A percentile compares a stretch with the other conserved stretches of the same genome.
Conservation (phyloP, 2,113 vertebrate genomes). For the Xiphias gladius region DNA sequence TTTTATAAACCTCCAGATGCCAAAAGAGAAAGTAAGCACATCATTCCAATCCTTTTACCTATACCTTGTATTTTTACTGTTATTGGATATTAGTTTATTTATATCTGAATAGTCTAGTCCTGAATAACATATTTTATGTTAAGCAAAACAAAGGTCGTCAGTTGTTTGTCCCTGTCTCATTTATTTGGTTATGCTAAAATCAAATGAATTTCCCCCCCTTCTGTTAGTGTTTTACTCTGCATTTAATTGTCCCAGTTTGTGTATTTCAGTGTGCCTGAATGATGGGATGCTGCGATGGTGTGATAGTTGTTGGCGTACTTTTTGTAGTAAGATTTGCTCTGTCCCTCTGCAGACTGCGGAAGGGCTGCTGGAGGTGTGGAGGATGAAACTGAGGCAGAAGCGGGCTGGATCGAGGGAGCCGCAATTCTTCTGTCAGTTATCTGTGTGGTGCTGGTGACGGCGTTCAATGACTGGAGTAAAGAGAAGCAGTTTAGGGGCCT, state of each 20-base stretch:
- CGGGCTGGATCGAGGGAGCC: conserved; percentile 98
- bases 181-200: background rate
- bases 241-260: background rate
- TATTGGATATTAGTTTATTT: background rate
- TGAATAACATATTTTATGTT: too few species aligned
- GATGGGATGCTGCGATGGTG: background rate
- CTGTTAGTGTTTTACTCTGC: background rate
- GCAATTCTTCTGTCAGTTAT: conserved; percentile 97
- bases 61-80: background rate
- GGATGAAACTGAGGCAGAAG: conserved; percentile 94
- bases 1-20: conserved; percentile 97
- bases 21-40: conserved; percentile 88
- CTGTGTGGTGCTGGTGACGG: conserved; percentile 98
- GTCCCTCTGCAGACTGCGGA: conserved; percentile 89
- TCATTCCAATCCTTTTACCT: conserved; percentile 11
- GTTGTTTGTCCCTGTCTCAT: background rate
- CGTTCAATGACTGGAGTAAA: conserved; percentile 99
- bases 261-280: background rate
- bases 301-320: background rate
- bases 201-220: background rate
- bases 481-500: conserved; percentile 98
- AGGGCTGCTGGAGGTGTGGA: conserved; percentile 88
- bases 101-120: background rate
- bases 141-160: too few species aligned
- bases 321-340: background rate